Base-by-base conservation (phyloP, 2,888 invertebrate species). In the Kuschelorhynchus macadamiae region DNA sequence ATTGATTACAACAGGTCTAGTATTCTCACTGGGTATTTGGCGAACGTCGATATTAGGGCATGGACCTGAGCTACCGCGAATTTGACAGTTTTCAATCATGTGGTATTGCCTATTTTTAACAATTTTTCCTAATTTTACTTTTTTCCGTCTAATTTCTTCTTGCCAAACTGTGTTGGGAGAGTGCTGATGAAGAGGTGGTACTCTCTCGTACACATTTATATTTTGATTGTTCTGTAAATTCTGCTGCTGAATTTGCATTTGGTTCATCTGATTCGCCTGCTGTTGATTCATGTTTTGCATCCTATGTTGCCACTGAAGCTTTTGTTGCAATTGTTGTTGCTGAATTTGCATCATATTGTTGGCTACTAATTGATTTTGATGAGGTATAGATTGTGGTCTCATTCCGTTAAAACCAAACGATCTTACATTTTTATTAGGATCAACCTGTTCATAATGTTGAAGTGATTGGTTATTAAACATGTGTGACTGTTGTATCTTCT, bases 181-280 rank as follows among this genome's bases (percentile, higher is more conserved):
- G 84, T 91, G 90, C 78, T 91, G 91, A 72, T 91, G 91, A 42
- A 92, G 81, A 0, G 92, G 92, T 16, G 92, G 92, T 8, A 92
- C 92, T 67, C 92, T 87, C 68, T 92, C 89, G 75, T 89, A 90
- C 86, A 68, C 87, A 85, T 76, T 81, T 32, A 49, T 44, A 87
- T 88, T 88, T 44, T 64, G 52, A 41, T 12, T 44, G 44, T 50
- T 60, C 33, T 67, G 64, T 5, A 32, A 46, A 30, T 65, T 77
- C 69, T 68, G 75, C 75, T 67, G 80, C 72, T 52, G 52, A 11
- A 18, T 49, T 30, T 60, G 65, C 73, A 72, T 67, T 46, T 73
- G 71, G 44, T 71, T 70, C 17, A 71, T 79, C 73, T 74, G 73
- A 49, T 67, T 70, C 33, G 71, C 71, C 49, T 42, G 72, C 20